Conservation (phyloP, 1,140 invertebrate species). For the Bombus polaris region DNA sequence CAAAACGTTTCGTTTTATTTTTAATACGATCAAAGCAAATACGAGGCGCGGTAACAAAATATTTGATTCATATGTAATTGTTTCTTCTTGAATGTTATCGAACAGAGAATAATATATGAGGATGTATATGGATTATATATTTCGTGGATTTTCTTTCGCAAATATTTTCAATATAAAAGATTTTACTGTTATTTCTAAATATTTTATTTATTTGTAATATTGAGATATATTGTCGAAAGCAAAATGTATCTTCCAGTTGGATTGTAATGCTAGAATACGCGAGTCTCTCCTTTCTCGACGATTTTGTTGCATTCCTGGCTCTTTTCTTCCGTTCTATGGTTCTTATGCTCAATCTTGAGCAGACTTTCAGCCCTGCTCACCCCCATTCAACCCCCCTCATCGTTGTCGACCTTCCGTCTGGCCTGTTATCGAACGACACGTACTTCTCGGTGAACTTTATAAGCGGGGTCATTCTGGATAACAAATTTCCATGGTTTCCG, state of each 20-base stretch:
- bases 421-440: slow-evolving; percentile 52
- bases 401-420: slow-evolving; percentile 52
- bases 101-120: too few relatives aligned
- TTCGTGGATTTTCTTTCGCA: not conserved
- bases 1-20: not conserved
- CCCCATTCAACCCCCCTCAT: not conserved
- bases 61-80: not conserved
- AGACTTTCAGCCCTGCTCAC: slow-evolving; percentile 36
- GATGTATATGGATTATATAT: not conserved
- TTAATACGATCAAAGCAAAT: not conserved
- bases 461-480: slow-evolving; percentile 59
- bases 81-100: too few relatives aligned
- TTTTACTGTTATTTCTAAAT: not conserved
- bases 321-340: not conserved
- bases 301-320: not conserved
- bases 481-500: slow-evolving; percentile 54
- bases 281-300: not conserved
- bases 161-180: not conserved
- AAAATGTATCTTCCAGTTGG: not conserved
- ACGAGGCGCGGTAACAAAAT: not conserved
- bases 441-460: slow-evolving; percentile 54
- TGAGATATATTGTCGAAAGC: not conserved
- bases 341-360: slow-evolving; percentile 38
- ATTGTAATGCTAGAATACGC: not conserved
- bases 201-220: not conserved